Conservation (phyloP, 1,140 invertebrate species). For the Cotesia typhae region DNA sequence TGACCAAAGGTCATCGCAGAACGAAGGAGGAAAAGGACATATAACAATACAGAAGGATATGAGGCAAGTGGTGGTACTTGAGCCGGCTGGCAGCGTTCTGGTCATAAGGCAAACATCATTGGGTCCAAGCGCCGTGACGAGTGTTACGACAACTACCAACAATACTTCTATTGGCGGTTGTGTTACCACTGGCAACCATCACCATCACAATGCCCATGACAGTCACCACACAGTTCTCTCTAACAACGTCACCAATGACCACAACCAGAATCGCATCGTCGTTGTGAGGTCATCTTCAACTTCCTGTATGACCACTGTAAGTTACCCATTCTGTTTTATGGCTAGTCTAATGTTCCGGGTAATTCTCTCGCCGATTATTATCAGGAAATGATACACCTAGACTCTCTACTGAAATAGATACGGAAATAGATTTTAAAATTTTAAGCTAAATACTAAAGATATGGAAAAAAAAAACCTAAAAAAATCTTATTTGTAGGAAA, state of each 20-base stretch:
- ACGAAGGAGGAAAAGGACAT: background rate
- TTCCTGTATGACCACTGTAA: slow-evolving; percentile 57
- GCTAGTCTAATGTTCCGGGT: background rate
- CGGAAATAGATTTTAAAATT: too few relatives aligned
- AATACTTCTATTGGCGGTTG: slow-evolving; percentile 47
- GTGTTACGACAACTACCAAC: slow-evolving; percentile 46
- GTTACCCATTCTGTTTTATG: slow-evolving; percentile 23
- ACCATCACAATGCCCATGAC: slow-evolving; percentile 49
- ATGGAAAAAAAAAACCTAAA: too few relatives aligned
- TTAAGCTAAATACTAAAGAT: too few relatives aligned
- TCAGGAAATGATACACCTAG: too few relatives aligned
- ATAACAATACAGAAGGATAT: slow-evolving; percentile 43
- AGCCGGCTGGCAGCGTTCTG: slow-evolving; percentile 63
- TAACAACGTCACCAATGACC: slow-evolving; percentile 50
- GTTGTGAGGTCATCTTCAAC: slow-evolving; percentile 60
- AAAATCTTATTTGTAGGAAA: too few relatives aligned
- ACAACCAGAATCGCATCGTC: slow-evolving; percentile 64
- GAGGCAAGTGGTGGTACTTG: slow-evolving; percentile 63
- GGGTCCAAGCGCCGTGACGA: slow-evolving; percentile 45
- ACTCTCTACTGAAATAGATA: too few relatives aligned
- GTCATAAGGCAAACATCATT: slow-evolving; percentile 63
- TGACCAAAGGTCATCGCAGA: too few relatives aligned
- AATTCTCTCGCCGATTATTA: background rate
- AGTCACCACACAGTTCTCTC: slow-evolving; percentile 45
- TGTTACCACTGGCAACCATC: slow-evolving; percentile 25